Evolutionary conservation across 2,113 vertebrate genomes (phyloP).

Genomic region (Cairina moschata): DNA sequence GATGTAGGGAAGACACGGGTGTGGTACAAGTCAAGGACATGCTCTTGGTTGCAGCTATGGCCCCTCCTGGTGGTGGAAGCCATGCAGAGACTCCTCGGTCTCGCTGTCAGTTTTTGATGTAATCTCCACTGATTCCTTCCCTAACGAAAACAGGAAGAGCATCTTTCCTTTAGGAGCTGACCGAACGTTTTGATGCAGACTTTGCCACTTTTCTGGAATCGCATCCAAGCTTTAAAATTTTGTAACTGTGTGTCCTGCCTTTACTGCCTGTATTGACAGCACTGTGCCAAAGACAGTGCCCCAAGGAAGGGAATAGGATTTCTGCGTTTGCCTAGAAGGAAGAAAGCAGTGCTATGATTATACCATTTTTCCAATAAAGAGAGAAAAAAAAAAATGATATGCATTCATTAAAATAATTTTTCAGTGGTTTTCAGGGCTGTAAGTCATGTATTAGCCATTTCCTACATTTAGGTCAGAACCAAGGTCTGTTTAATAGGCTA

Average conservation of each 20-base stretch:
- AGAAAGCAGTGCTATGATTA: background rate
- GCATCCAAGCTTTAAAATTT: background rate
- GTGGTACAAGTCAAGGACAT: constrained; percentile 67
- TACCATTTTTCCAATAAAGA: background rate
- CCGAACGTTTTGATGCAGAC: constrained; percentile 11
- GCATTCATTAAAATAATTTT: background rate
- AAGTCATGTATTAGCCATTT: background rate
- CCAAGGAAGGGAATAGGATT: background rate
- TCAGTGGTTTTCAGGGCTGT: background rate
- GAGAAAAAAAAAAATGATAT: background rate
- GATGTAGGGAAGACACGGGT: constrained; percentile 46
- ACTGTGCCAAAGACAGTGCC: background rate
- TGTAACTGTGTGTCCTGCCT: background rate
- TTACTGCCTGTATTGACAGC: background rate
- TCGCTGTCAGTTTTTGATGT: background rate
- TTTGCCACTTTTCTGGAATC: constrained; percentile 20
- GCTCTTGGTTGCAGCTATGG: constrained; percentile 76
- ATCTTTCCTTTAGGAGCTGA: background rate
- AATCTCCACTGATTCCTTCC: constrained; percentile 9
- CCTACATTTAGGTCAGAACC: background rate
- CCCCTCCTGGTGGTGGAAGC: constrained; percentile 79
- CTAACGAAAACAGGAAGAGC: background rate
- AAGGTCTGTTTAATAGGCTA: background rate
- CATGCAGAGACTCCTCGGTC: background rate
- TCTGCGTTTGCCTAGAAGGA: background rate